Evolutionary conservation across 2,888 invertebrate species (phyloP), one percentile per base, ranked within the genome.

Genomic region (Cerastoderma edule): DNA sequence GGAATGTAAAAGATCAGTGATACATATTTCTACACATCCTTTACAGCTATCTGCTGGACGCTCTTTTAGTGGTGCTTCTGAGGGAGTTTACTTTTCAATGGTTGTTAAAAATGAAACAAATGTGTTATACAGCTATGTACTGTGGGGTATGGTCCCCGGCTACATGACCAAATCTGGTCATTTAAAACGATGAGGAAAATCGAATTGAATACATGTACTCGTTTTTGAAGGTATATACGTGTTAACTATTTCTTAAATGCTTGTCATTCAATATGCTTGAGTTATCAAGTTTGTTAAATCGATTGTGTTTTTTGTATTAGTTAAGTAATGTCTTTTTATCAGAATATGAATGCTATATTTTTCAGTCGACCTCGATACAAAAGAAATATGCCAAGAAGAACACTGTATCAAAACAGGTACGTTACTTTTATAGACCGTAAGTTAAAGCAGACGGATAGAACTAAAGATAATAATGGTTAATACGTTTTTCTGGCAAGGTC

Each of bases 401-500:
- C 27, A 67, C 35, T 72, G 72, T 33, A 72, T 72, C 22, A 56
- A 67, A 13, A 72, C 72, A 46, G 72, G 72, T 72, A 56, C 32
- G 67, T 32, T 6, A 16, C 35, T 6, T 39, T 10, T 39, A 16
- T 8, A 10, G 16, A 10, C 8, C 8, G 39, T 16, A 39, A 39
- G 8, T 8, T 39, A 39, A 39, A 39, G 39, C 39, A 16, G 39
- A 39, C n/a, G 39, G 8, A 39, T 10, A 39, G 39, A 39, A 39
- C 8, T 10, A 8, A 10, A 39, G 16, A 39, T 8, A 10, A 16
- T 39, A 16, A 10, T 8, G 10, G 39, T 39, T 39, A 10, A 39
- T 16, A 39, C 16, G 10, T 16, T 10, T 39, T 16, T 10, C 16
- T 39, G 16, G 16, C 16, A 39, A 10, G 16, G n/a, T n/a, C 2